These are phyloP conservation scores for Furnarius figulus DNA, from an alignment of 2,113 vertebrate species.

Conservation along the genomic window DNA sequence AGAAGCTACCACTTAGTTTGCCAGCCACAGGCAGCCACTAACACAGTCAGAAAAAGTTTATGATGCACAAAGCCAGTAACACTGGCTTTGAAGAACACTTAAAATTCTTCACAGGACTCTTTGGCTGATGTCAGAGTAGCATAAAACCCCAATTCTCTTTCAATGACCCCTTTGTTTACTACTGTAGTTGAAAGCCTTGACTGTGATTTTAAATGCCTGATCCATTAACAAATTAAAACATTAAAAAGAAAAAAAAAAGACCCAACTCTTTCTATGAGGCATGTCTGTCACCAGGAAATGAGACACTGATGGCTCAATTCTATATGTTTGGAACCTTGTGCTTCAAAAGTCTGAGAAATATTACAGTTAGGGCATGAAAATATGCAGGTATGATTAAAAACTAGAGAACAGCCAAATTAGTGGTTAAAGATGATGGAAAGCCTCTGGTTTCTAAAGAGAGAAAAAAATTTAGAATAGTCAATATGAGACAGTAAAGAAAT, in stretches of 20 bases:
- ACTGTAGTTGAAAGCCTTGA: neutral
- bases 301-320: neutral
- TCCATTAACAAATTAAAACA: neutral
- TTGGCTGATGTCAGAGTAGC: neutral
- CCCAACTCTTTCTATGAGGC: neutral
- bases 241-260: neutral
- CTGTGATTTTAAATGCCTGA: neutral
- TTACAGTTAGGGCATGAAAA: neutral
- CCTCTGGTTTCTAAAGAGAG: neutral
- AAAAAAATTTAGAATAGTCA: neutral
- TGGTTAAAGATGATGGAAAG: neutral
- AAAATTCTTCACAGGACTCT: neutral
- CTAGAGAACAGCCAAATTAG: neutral
- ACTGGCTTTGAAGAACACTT: neutral
- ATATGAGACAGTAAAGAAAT: neutral
- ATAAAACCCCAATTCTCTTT: neutral
- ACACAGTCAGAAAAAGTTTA: neutral
- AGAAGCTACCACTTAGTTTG: neutral
- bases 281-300: neutral
- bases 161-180: neutral
- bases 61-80: neutral
- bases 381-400: neutral
- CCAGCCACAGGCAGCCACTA: neutral
- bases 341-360: neutral
- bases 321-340: neutral